These are phyloP conservation scores for Amphiprion ocellaris DNA, from an alignment of 2,113 vertebrate genomes.

Conservation along the genomic window DNA sequence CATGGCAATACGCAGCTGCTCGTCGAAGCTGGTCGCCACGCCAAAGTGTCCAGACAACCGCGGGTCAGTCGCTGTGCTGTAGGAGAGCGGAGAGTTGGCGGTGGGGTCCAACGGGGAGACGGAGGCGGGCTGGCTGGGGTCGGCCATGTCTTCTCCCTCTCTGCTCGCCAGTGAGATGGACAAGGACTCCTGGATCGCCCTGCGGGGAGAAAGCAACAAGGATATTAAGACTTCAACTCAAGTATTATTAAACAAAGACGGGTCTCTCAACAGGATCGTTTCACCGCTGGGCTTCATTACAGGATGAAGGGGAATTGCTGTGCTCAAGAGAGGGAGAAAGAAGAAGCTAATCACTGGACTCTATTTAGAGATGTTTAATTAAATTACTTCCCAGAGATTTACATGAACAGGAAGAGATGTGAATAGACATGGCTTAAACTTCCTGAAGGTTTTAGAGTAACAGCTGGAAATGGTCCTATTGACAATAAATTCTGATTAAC, in stretches of 20 bases:
- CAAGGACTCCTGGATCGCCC: constrained; percentile 94
- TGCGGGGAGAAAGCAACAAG: constrained; percentile 52
- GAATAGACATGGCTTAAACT: not conserved
- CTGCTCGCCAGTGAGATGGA: constrained; percentile 83
- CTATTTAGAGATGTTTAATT: constrained; percentile 65
- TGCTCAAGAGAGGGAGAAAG: constrained; percentile 54
- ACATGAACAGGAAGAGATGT: not conserved
- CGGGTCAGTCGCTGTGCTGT: constrained; percentile 72
- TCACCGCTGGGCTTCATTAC: constrained; percentile 38
- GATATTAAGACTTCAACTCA: not conserved
- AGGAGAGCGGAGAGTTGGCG: constrained; percentile 71
- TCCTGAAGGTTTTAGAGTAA: constrained; percentile 9
- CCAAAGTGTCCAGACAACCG: constrained; percentile 69
- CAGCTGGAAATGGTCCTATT: not conserved
- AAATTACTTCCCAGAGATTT: constrained; percentile 42
- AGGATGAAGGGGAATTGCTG: constrained; percentile 37
- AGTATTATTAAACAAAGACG: constrained; percentile 20
- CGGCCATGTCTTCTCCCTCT: constrained; percentile 70
- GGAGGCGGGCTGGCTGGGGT: constrained; percentile 57
- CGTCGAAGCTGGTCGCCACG: constrained; percentile 86
- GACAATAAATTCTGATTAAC: too few relatives aligned
- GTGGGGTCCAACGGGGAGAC: constrained; percentile 74
- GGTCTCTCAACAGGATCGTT: not conserved
- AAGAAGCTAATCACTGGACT: constrained; percentile 62
- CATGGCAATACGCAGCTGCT: constrained; percentile 93